Evolutionary conservation across 2,888 invertebrate genomes (phyloP), one percentile per base, ranked within the genome.

Genomic region (Tachina lurida): DNA sequence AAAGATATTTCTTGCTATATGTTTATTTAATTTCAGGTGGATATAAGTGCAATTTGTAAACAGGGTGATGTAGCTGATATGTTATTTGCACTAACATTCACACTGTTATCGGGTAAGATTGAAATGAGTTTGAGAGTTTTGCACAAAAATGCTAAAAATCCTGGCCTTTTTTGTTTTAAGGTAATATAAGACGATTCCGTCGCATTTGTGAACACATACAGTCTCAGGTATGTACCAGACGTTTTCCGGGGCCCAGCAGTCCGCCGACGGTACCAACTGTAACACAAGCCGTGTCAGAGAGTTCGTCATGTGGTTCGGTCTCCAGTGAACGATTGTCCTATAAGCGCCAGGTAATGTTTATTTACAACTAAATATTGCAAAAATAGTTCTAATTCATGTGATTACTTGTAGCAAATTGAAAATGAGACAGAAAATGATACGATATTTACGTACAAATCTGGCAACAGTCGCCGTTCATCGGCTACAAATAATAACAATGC

Each of bases 151-250:
- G 43, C 39, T 58, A 47, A 22, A 39, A 63, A 17, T 13, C 8
- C 8, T 17, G 2, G 4, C 15, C 10, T 22, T 67, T 15, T n/a
- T 41, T 12, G 22, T 65, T 15, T 17, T 22, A 45, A 98, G 98
- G 98, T 84, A 98, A 98, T 92, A 97, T 98, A 89, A 95, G 98
- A 78, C 95, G 99, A 86, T 99, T 99, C 94, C 95, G 98, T 77
- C 95, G 98, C 89, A 97, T 99, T 88, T 98, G 98, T 93, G 99
- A 99, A 92, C 98, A 98, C 93, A 97, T 99, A 88, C 98, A 99
- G 92, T 95, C 96, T 47, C 97, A 97, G 88, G 96, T 97, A 88
- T 95, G 95, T 78, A 93, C 93, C 90, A 91, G 93, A 93, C 93
- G 94, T 92, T 91, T 93, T 89, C 91, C 93, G 86, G 93, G 93